These are phyloP conservation scores for Acleris literana DNA, from an alignment of 2,888 invertebrate species.

Conservation along the genomic window DNA sequence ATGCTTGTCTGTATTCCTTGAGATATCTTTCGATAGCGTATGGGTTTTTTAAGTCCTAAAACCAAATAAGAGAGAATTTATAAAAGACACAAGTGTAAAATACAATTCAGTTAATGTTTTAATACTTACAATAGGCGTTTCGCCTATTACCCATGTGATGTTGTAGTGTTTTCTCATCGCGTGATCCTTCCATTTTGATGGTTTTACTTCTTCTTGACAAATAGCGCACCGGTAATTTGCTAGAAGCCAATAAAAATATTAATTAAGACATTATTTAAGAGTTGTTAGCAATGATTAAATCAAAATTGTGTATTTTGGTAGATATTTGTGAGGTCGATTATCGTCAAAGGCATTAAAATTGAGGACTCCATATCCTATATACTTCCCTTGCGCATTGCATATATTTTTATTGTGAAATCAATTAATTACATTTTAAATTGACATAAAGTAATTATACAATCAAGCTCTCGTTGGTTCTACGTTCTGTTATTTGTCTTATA, in stretches of 20 bases:
- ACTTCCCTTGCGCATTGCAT: too few relatives aligned
- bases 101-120: neutral
- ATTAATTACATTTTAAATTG: too few relatives aligned
- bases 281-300: too few relatives aligned
- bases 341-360: too few relatives aligned
- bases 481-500: too few relatives aligned
- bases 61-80: conserved; percentile 36
- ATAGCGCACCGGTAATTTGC: conserved; percentile 53
- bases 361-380: too few relatives aligned
- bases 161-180: conserved; percentile 64
- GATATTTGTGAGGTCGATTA: too few relatives aligned
- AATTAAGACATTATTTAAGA: too few relatives aligned
- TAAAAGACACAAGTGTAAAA: conserved; percentile 1
- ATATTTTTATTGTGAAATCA: too few relatives aligned
- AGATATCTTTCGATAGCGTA: conserved; percentile 73
- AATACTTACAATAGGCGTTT: conserved; percentile 60
- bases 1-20: conserved; percentile 64
- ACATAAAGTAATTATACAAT: too few relatives aligned
- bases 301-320: too few relatives aligned
- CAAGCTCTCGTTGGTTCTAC: too few relatives aligned
- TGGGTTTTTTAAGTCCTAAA: conserved; percentile 81
- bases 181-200: conserved; percentile 54
- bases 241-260: conserved; percentile 40
- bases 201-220: conserved; percentile 50
- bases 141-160: conserved; percentile 62